These are phyloP conservation scores for Nomada goodeniana DNA, from an alignment of 2,888 invertebrate genomes.

Conservation along the genomic window DNA sequence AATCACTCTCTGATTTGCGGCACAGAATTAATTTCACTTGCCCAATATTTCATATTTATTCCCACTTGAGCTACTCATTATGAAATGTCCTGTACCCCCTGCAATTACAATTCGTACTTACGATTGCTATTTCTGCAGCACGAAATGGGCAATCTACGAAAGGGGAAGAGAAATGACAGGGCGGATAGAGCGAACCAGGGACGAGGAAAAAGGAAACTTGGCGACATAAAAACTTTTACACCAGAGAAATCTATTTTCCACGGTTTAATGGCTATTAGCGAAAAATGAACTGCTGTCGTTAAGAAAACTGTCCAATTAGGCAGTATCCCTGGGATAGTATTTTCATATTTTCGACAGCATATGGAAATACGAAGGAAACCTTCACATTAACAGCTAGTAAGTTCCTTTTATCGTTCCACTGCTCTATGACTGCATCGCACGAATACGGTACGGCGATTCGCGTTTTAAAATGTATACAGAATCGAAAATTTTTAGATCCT, in stretches of 20 bases:
- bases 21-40: background rate
- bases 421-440: no score
- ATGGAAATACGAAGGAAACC: no score
- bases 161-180: constrained; percentile 35
- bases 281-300: constrained; percentile 23
- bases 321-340: background rate
- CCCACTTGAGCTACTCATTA: background rate
- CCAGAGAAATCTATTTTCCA: constrained; percentile 41
- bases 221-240: constrained; percentile 37
- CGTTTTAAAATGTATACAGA: no score
- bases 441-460: no score
- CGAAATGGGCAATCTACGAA: constrained; percentile 33
- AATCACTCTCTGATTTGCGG: no score
- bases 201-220: constrained; percentile 10
- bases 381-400: background rate
- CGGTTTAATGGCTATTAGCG: constrained; percentile 52
- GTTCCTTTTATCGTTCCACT: no score
- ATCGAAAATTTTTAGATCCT: no score
- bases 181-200: background rate
- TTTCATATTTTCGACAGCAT: background rate
- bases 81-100: background rate
- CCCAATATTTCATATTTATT: background rate
- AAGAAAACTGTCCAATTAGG: background rate
- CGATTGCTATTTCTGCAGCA: constrained; percentile 53
- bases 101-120: constrained; percentile 55